phyloP scores from a whole-genome alignment of 2,113 vertebrate species.

The Dunckerocampus dactyliophorus region DNA sequence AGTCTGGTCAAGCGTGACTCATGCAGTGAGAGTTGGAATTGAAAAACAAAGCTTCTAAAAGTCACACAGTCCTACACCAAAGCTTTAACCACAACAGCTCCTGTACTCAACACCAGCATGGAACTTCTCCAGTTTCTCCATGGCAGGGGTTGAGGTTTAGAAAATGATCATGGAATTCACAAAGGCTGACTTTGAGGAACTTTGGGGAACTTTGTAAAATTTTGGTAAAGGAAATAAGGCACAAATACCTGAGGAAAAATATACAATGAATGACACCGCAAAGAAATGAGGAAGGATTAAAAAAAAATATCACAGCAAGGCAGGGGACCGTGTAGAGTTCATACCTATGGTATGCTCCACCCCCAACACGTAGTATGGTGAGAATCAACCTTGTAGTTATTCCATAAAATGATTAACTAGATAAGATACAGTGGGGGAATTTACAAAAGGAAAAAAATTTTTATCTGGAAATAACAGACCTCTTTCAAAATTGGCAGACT shows the following conservation, averaged over 20 bases:
- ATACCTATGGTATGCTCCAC: not conserved
- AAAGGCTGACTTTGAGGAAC: constrained; percentile 35
- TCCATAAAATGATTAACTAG: not conserved
- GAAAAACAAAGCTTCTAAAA: not conserved
- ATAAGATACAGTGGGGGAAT: not conserved
- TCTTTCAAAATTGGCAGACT: too few species aligned
- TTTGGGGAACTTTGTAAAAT: constrained; percentile 10
- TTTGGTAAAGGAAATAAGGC: constrained; percentile 7
- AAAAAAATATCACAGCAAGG: not conserved
- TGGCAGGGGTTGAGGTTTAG: not conserved
- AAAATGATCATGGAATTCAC: constrained; percentile 11
- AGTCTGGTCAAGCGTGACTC: not conserved
- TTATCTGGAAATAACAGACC: not conserved
- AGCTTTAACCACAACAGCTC: not conserved
- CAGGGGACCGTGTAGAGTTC: not conserved
- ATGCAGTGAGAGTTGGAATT: not conserved
- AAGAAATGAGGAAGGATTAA: not conserved
- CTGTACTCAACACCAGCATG: not conserved
- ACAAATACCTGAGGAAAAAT: constrained; percentile 12
- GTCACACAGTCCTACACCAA: not conserved
- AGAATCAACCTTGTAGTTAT: not conserved
- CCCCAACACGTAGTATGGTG: not conserved
- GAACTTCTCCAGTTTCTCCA: constrained; percentile 24
- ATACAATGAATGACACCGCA: not conserved
- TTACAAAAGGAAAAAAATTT: not conserved